Base-by-base conservation (phyloP, 1,140 invertebrate species). In the Papilio aristodemus region DNA sequence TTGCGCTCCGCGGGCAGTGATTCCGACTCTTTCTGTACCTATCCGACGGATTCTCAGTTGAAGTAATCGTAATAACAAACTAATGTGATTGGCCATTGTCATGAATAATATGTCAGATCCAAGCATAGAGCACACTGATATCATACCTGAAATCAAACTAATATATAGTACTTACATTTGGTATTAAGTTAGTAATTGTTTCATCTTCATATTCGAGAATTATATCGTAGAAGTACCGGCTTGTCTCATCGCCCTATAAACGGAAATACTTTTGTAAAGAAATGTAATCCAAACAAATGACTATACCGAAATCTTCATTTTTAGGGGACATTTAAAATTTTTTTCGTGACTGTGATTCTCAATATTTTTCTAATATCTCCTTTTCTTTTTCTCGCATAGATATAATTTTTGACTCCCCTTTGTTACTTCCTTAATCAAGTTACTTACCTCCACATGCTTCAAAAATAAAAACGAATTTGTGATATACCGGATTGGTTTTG, bases 41-140 rank as follows among this genome's bases (percentile, higher is more conserved):
- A 90, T 25, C 0, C 71, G 66, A 4, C 84, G 79, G 41, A 90
- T 84, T 46, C 81, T 82, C 6, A 82, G 59, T 75, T 87, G 87
- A 38, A 90, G 72, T 14, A 86, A 66, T n/a, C 81, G 78, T 7
- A 89, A 63, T 4, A 90, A 74, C 84, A 90, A 84, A 58, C 85
- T 86, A 37, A 90, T 89, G 46, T 90, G 86, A 59, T 82, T 90
- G 0, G 88, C 79, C 85, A 89, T 89, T 1, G 84, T 82, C 78
- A 87, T 88, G 57, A 90, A 90, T 41, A 89, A 68, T 22, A 90
- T 74, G 67, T 90, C 88, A 7, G 84, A 85, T 9, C 82, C 80
- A 6, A 89, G 74, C 86, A 88, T 88, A n/a, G 75, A 78, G 67
- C 78, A 85, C 1, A 89, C 86, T 17, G 84, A 84, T 32, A 81